Percentiles rank a stretch among this genome's conserved stretches.
Evolutionary conservation across 2,888 invertebrate genomes (phyloP).

Genomic region (Polia nebulosa): DNA sequence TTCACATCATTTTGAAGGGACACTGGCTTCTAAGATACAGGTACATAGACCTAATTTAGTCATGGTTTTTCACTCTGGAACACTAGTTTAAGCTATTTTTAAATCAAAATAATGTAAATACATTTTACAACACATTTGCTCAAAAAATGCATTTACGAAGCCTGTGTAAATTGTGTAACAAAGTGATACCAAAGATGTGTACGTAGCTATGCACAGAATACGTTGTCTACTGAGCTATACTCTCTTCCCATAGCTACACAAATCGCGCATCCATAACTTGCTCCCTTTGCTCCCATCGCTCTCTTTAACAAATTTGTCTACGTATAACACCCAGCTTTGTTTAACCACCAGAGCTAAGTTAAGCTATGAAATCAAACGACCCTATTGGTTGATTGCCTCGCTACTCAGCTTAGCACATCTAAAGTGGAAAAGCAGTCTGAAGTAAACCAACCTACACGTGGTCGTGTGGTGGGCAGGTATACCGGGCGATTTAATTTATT

Average conservation of each 20-base stretch:
- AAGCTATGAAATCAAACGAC: not conserved
- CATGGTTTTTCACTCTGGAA: too few relatives aligned
- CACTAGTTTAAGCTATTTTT: too few relatives aligned
- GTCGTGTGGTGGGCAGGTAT: too few relatives aligned
- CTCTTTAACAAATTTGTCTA: not conserved
- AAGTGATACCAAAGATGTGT: not conserved
- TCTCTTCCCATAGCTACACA: not conserved
- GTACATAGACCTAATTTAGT: too few relatives aligned
- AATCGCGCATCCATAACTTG: not conserved
- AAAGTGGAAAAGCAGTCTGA: not conserved
- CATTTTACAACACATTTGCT: too few relatives aligned
- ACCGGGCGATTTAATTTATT: not conserved
- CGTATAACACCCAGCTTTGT: not conserved
- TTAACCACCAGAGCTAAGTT: not conserved
- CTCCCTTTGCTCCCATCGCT: not conserved
- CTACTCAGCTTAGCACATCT: slow-evolving; percentile 1
- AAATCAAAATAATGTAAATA: too few relatives aligned
- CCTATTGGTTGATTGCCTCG: not conserved
- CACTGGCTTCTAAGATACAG: too few relatives aligned
- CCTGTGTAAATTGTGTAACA: not conserved
- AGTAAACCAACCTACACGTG: too few relatives aligned
- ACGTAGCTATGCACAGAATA: not conserved
- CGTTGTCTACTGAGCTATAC: not conserved
- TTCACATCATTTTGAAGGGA: too few relatives aligned
- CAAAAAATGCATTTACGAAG: too few relatives aligned